Conservation (phyloP, 2,113 vertebrate species). For the Neofelis nebulosa region DNA sequence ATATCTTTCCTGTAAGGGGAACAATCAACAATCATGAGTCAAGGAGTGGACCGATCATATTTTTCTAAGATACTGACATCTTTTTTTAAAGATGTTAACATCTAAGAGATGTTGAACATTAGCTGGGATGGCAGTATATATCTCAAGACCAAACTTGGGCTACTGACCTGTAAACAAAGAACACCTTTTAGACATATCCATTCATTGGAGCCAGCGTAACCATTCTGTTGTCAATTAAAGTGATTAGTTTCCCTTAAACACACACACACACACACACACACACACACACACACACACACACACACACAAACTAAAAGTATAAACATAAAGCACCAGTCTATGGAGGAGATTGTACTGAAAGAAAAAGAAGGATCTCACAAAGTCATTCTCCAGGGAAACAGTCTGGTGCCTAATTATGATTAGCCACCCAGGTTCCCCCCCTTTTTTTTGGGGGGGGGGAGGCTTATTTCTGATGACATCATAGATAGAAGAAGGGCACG, state of each 20-base stretch:
- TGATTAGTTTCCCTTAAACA: background rate
- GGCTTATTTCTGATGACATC: conserved; percentile 42
- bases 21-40: background rate
- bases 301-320: background rate
- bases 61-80: conserved; percentile 2
- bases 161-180: background rate
- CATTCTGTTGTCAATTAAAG: background rate
- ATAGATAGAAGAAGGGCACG: background rate
- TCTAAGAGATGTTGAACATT: background rate
- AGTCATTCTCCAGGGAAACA: background rate
- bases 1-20: background rate
- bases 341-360: background rate
- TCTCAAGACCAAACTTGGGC: background rate
- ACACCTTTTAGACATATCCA: background rate
- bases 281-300: too few species aligned
- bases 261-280: too few species aligned
- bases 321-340: background rate
- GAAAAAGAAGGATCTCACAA: background rate
- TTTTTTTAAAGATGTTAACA: background rate
- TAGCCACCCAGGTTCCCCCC: background rate
- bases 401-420: background rate
- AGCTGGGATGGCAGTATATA: background rate
- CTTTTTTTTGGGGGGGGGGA: too few species aligned
- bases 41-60: background rate
- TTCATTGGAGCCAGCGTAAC: background rate